Percentiles rank a stretch among this genome's conserved stretches.
phyloP scores from a whole-genome alignment of 2,113 vertebrate genomes.

The Glaucomys volans region DNA sequence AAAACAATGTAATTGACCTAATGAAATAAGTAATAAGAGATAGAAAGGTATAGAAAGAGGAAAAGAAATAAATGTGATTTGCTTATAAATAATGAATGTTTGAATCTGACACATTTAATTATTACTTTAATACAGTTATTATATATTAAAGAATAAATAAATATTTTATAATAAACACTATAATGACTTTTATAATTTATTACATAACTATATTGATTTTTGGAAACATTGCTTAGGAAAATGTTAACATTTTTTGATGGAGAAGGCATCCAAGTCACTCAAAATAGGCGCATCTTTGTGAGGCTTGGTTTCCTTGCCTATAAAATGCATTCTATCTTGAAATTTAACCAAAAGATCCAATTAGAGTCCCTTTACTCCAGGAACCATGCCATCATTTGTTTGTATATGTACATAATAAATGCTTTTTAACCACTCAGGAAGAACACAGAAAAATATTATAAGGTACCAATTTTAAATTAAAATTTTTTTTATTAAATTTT shows the following conservation, averaged over 20 bases:
- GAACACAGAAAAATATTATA: neutral
- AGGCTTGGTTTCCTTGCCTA: neutral
- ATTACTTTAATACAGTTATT: constrained; percentile 21
- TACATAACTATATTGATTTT: neutral
- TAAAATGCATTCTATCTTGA: neutral
- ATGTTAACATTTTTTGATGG: neutral
- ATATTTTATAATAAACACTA: neutral
- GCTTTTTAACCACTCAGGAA: neutral
- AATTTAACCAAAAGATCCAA: neutral
- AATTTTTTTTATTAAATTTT: neutral
- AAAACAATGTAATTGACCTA: constrained; percentile 32
- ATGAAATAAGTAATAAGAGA: neutral
- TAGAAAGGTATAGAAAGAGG: neutral
- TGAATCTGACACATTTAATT: neutral
- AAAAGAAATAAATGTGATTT: neutral
- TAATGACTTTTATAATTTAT: neutral
- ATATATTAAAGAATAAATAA: neutral
- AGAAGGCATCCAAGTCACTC: neutral
- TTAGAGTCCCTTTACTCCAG: neutral
- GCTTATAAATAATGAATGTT: neutral
- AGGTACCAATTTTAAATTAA: neutral
- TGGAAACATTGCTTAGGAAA: neutral
- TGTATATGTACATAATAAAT: neutral
- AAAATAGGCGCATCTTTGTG: neutral
- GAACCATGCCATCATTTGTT: neutral